Percentiles rank a stretch among this genome's conserved stretches.
Evolutionary conservation across 37 sponge, comb jelly and placozoan species (phyloP).

Genomic region (Aphrocallistes beatrix): DNA sequence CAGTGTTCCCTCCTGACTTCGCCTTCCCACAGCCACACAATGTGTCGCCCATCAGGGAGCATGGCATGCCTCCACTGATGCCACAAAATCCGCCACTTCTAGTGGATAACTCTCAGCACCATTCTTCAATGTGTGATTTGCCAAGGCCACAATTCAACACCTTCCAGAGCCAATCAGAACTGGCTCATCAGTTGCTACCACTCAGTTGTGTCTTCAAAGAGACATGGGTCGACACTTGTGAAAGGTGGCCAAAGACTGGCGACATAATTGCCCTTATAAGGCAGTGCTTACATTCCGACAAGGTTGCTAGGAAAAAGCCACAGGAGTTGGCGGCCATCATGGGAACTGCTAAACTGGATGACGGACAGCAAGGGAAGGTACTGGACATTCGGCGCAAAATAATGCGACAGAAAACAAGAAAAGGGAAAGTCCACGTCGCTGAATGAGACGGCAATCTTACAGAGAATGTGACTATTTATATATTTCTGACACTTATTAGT

Average conservation of each 20-base stretch:
- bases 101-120: too few relatives aligned
- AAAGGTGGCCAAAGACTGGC: not conserved
- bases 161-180: not conserved
- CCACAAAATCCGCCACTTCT: not conserved
- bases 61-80: not conserved
- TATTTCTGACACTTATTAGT: too few relatives aligned
- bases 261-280: not conserved
- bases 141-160: too few relatives aligned
- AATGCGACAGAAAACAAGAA: not conserved
- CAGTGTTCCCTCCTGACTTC: too few relatives aligned
- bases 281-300: not conserved
- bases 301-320: not conserved
- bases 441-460: too few relatives aligned
- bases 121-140: too few relatives aligned
- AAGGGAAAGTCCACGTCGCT: too few relatives aligned
- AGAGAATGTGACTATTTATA: too few relatives aligned
- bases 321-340: not conserved
- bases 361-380: not conserved
- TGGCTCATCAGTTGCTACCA: not conserved
- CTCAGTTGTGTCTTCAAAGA: not conserved
- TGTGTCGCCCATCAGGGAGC: too few relatives aligned
- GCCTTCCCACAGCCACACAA: too few relatives aligned
- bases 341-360: not conserved
- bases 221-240: not conserved
- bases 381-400: not conserved